phyloP scores from a whole-genome alignment of 2,113 vertebrate species.

The Larimichthys polyactis region DNA sequence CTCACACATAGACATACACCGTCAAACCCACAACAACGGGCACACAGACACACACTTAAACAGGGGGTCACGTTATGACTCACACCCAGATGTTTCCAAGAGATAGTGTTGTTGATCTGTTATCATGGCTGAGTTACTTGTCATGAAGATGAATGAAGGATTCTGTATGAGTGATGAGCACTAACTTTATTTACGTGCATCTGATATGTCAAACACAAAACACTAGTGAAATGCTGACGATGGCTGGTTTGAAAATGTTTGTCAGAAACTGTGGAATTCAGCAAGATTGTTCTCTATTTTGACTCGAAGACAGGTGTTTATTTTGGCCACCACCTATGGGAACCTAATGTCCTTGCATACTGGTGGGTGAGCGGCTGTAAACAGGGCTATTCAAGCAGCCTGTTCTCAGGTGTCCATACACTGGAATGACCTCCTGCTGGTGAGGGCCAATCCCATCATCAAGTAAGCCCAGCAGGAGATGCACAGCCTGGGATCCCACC shows the following conservation, averaged over 20 bases:
- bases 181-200: constrained; percentile 21
- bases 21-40: background rate
- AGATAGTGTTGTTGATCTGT: constrained; percentile 64
- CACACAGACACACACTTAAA: constrained; percentile 25
- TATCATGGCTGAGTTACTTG: constrained; percentile 44
- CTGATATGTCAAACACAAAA: constrained; percentile 43
- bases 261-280: constrained; percentile 50
- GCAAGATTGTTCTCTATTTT: constrained; percentile 19
- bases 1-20: constrained; percentile 51
- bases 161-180: constrained; percentile 6
- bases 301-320: constrained; percentile 45
- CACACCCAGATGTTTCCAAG: constrained; percentile 59
- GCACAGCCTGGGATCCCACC: constrained; percentile 38
- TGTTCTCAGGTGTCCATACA: constrained; percentile 59
- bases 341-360: constrained; percentile 43
- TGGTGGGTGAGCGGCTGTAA: constrained; percentile 43
- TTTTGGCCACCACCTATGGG: constrained; percentile 44
- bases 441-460: constrained; percentile 29
- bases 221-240: constrained; percentile 42
- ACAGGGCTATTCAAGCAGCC: constrained; percentile 40
- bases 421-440: constrained; percentile 49
- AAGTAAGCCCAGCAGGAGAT: constrained; percentile 43
- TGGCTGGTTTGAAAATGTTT: constrained; percentile 30
- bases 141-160: constrained; percentile 61
- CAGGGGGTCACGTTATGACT: constrained; percentile 37